phyloP scores from a whole-genome alignment of 2,888 invertebrate genomes.

The Tinea pellionella region DNA sequence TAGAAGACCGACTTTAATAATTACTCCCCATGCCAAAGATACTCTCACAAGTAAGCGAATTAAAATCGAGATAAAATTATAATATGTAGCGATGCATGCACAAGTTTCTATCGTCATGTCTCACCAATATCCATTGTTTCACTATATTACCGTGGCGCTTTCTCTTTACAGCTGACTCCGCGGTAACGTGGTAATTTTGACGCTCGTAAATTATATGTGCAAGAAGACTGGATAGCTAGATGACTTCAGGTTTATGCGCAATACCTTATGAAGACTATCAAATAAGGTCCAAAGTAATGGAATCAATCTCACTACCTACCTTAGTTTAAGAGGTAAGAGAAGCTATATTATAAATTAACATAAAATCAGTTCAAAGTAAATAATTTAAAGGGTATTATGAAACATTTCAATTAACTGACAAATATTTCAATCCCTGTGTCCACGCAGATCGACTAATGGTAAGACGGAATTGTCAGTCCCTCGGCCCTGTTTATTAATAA shows the following conservation, averaged over 20 bases:
- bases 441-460: not conserved
- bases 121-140: not conserved
- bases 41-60: not conserved
- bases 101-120: not conserved
- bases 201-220: conserved; percentile 6
- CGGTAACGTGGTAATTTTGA: conserved; percentile 2
- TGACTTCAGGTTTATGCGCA: not conserved
- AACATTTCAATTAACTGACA: not conserved
- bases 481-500: conserved; percentile 34
- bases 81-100: not conserved
- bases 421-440: not conserved
- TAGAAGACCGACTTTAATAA: too few species aligned
- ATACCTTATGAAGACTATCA: not conserved
- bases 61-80: not conserved
- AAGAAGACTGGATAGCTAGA: not conserved
- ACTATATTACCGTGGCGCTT: not conserved
- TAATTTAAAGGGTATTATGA: not conserved
- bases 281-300: not conserved
- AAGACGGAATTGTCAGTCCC: not conserved
- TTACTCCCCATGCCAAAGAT: too few species aligned
- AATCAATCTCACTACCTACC: not conserved
- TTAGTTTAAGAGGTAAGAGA: not conserved
- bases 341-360: not conserved
- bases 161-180: conserved; percentile 1
- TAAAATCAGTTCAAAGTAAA: not conserved